These are phyloP conservation scores for Lasioglossum baleicum DNA, from an alignment of 1,140 invertebrate species.

Conservation along the genomic window DNA sequence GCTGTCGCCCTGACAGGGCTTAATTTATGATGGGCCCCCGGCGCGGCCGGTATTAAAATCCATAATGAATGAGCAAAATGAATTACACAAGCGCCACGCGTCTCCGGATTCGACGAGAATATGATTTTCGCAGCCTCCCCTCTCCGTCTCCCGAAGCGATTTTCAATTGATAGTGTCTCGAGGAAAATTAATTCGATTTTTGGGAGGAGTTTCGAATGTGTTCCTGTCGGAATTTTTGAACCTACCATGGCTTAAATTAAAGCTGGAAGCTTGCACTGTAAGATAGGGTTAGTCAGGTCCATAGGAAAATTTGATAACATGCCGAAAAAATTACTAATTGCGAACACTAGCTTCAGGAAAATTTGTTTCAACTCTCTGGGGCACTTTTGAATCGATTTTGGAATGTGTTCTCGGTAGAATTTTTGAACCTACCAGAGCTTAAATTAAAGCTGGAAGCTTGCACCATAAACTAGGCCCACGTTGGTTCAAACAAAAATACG, in stretches of 20 bases:
- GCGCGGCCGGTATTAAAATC: constrained; percentile 56
- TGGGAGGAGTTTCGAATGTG: not conserved
- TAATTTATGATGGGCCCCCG: constrained; percentile 52
- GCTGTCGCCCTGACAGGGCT: constrained; percentile 25
- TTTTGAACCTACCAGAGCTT: too few species aligned
- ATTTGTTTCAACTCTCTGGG: too few species aligned
- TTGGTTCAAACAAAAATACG: too few species aligned
- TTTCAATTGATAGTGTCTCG: not conserved
- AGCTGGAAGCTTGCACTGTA: not conserved
- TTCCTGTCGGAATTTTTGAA: not conserved
- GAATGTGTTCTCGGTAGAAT: too few species aligned
- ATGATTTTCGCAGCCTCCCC: constrained; percentile 39
- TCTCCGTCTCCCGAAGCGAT: not conserved
- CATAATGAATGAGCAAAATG: constrained; percentile 60
- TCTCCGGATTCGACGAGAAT: constrained; percentile 12
- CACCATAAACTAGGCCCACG: too few species aligned
- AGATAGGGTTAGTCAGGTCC: not conserved
- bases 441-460: too few species aligned
- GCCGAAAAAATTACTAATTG: too few species aligned
- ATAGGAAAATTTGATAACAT: too few species aligned
- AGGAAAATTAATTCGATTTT: too few species aligned
- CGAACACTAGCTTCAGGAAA: too few species aligned
- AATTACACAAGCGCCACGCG: constrained; percentile 46
- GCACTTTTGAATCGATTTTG: too few species aligned
- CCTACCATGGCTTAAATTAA: not conserved